These are phyloP conservation scores for Melitaea cinxia DNA, from an alignment of 1,140 invertebrate species.

Conservation along the genomic window DNA sequence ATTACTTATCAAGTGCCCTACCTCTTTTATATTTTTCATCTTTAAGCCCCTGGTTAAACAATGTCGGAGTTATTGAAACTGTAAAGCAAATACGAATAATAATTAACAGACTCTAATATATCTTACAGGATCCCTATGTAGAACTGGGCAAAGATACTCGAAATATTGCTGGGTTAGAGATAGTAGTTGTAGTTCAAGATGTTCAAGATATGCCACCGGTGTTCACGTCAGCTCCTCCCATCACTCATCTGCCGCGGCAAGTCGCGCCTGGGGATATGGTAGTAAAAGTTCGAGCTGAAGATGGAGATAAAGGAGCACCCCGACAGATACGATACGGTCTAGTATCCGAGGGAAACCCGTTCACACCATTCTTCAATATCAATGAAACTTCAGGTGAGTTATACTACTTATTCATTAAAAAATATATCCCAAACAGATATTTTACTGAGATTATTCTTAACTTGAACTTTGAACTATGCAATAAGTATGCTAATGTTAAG, in stretches of 20 bases:
- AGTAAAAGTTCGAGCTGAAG: conserved; percentile 91
- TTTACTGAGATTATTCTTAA: no score
- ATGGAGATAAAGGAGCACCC: conserved; percentile 93
- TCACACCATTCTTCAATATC: conserved; percentile 91
- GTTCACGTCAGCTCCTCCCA: conserved; percentile 90
- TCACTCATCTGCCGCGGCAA: conserved; percentile 86
- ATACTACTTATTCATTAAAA: no score
- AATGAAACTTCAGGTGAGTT: conserved; percentile 89
- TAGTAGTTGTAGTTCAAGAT: conserved; percentile 91
- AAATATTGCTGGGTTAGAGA: conserved; percentile 91
- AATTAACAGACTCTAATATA: background rate
- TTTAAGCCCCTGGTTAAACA: no score
- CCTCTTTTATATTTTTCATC: no score
- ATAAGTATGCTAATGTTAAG: no score
- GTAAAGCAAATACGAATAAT: no score
- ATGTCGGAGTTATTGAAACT: no score
- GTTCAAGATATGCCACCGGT: conserved; percentile 93
- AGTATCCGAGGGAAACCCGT: conserved; percentile 91
- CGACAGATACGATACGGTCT: conserved; percentile 91
- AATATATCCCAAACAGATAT: no score
- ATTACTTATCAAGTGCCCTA: no score
- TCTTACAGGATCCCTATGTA: conserved; percentile 90
- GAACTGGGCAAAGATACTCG: conserved; percentile 90
- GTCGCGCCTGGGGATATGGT: conserved; percentile 85
- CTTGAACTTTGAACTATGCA: no score